Evolutionary conservation across 1,140 invertebrate genomes (phyloP).

Genomic region (Papilio machaon): DNA sequence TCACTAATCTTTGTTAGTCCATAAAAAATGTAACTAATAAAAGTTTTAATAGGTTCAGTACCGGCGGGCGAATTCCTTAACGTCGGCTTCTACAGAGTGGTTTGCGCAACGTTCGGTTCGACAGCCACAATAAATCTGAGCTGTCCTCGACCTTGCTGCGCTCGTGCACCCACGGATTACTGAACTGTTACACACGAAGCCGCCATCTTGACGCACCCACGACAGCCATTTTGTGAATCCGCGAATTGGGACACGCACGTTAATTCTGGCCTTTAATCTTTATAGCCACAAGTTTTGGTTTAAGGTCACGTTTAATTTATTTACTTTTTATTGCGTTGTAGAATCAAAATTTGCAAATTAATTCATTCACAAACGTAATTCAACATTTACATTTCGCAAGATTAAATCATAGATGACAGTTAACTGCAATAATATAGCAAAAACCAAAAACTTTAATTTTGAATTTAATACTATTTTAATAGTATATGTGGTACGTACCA

Average conservation of each 20-base stretch:
- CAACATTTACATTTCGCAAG: neutral
- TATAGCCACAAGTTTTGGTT: constrained; percentile 70
- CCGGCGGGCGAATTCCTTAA: constrained; percentile 16
- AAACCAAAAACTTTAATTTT: neutral
- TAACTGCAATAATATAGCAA: neutral
- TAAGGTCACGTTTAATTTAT: constrained; percentile 65
- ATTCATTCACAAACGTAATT: constrained; percentile 45
- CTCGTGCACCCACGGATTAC: constrained; percentile 62
- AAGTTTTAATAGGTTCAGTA: constrained; percentile 22
- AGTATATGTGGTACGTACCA: no score
- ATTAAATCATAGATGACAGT: neutral
- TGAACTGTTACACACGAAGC: constrained; percentile 60
- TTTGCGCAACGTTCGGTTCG: constrained; percentile 58
- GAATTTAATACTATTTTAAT: no score
- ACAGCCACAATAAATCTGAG: constrained; percentile 65
- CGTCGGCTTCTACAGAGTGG: constrained; percentile 32
- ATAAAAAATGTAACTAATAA: constrained; percentile 24
- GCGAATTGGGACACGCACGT: constrained; percentile 70
- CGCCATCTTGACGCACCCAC: constrained; percentile 66
- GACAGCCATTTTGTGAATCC: constrained; percentile 61
- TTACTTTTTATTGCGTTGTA: constrained; percentile 52
- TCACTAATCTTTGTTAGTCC: constrained; percentile 15
- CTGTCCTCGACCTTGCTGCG: constrained; percentile 68
- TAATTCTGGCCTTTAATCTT: constrained; percentile 74
- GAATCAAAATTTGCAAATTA: constrained; percentile 52